Conservation (phyloP, 2,888 invertebrate genomes). For the Limnephilus lunatus region DNA sequence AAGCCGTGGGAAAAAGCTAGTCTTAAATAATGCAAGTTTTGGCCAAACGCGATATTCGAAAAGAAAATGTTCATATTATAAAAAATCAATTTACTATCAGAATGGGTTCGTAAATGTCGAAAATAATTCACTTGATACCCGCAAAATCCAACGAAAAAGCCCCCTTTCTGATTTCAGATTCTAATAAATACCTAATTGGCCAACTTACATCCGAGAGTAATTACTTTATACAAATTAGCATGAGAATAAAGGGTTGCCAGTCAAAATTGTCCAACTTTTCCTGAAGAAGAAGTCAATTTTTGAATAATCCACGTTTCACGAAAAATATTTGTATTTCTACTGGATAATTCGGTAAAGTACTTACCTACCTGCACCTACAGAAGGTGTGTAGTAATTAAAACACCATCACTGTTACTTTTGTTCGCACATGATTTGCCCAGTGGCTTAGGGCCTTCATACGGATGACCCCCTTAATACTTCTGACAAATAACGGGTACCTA, state of each 20-base stretch:
- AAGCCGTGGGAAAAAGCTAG: no score
- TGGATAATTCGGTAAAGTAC: neutral
- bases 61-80: no score
- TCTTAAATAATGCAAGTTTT: no score
- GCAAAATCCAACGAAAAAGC: neutral
- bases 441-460: no score
- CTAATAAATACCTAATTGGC: conserved; percentile 5
- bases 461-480: no score
- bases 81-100: neutral
- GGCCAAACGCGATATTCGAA: no score
- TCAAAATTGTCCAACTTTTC: conserved; percentile 57
- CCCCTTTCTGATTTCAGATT: neutral
- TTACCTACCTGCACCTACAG: no score
- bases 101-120: neutral
- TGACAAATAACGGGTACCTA: no score
- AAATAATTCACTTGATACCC: neutral
- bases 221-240: conserved; percentile 64
- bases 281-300: neutral
- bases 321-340: neutral
- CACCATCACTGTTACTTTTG: no score
- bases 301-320: neutral
- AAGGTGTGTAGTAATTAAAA: no score
- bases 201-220: conserved; percentile 51
- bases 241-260: conserved; percentile 54
- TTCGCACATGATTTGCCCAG: no score